Evolutionary conservation across 2,113 vertebrate genomes (phyloP), one percentile per base, ranked within the genome.

Genomic region (Callospermophilus lateralis): DNA sequence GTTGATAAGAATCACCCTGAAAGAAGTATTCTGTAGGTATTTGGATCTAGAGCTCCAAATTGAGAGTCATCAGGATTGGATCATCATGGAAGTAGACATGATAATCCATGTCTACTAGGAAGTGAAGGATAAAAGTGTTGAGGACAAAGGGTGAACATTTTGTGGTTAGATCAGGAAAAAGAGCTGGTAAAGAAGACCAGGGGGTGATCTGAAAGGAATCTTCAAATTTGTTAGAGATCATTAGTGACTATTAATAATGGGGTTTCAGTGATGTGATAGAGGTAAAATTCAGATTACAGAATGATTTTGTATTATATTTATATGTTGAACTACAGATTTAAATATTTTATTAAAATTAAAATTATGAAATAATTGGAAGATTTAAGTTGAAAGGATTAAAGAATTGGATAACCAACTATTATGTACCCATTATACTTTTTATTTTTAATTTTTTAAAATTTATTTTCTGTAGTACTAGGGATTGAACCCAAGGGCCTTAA

Each of bases 311-410:
- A 26, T 67, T 55, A 53, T 85, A 34, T 84, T 84, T 84, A 76
- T 95, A 58, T 12, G 73, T 48, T 73, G 68, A 90, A 77, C 63
- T 95, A 68, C 13, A 90, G 19, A 63, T 72, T 78, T 95, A 93
- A 45, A 30, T 86, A 90, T 77, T 89, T 90, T 55, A 90, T 83
- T 93, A 73, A 24, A 22, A 58, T 58, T 63, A 63, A 94, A 79
- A 84, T 91, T 72, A 86, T 45, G 77, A 78, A 92, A 58, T 81
- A 72, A 22, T 84, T 91, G 58, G 90, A 95, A 81, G 61, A 53
- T 32, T 39, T 67, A 74, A 26, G 39, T 74, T 94, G 84, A 84
- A 51, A 84, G 48, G 3, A 51, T 51, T 51, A 51, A 51, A 51
- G 65, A 80, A 80, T 84, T 77, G 61, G 11, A 70, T 76, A 94